These are phyloP conservation scores for Heterodera schachtii DNA, from an alignment of 1,140 invertebrate genomes.

Conservation along the genomic window DNA sequence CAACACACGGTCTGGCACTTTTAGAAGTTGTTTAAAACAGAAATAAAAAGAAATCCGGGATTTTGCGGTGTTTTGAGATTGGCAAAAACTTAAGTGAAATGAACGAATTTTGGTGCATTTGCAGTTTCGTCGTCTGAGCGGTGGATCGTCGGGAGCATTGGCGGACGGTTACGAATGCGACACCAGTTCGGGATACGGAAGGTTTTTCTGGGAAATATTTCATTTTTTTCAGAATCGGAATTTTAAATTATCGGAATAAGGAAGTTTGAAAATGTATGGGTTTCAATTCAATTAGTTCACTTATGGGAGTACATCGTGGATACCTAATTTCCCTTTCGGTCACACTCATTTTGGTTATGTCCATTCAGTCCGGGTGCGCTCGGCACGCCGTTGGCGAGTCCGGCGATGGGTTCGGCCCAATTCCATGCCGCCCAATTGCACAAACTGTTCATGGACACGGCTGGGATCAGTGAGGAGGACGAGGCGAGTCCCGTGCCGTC, in stretches of 20 bases:
- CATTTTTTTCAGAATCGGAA: too few species aligned
- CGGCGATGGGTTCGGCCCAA: slow-evolving; percentile 29
- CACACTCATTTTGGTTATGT: too few species aligned
- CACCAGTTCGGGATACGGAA: slow-evolving; percentile 50
- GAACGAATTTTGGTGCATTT: not conserved
- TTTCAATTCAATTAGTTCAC: too few species aligned
- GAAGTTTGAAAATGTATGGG: too few species aligned
- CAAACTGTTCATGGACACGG: slow-evolving; percentile 39
- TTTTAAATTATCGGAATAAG: too few species aligned
- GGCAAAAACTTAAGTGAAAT: too few species aligned
- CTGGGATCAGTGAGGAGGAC: slow-evolving; percentile 28
- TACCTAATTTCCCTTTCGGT: too few species aligned
- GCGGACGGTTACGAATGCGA: slow-evolving; percentile 41
- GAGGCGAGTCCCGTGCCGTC: not conserved
- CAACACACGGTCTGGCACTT: not conserved
- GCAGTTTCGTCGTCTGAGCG: slow-evolving; percentile 43
- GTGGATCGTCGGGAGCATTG: slow-evolving; percentile 1
- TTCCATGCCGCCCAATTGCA: slow-evolving; percentile 38
- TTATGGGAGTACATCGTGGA: too few species aligned
- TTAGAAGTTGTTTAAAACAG: too few species aligned
- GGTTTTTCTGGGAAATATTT: not conserved
- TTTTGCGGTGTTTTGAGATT: too few species aligned
- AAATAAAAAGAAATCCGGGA: too few species aligned
- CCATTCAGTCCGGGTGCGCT: slow-evolving; percentile 12
- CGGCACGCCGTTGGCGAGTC: slow-evolving; percentile 31